Evolutionary conservation across 2,113 vertebrate genomes (phyloP), one percentile per base, ranked within the genome.

Genomic region (Oreochromis tanganicae): DNA sequence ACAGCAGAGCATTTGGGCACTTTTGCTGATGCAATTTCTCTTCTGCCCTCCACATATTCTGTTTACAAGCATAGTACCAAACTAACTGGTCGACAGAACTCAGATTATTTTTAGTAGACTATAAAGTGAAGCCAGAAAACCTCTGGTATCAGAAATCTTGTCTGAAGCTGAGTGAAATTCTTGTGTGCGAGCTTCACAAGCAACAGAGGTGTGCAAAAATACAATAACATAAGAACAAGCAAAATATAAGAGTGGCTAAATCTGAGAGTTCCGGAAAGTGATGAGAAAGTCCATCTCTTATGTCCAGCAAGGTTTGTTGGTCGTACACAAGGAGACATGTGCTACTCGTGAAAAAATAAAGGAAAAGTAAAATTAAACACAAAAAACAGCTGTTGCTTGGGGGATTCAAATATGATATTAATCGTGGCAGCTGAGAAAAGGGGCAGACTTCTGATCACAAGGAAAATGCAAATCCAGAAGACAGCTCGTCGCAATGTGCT

Each of bases 401-500:
- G 27, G 27, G 27, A 36, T 80, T 36, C 4, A 43, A 88, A 78
- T 59, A 61, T 46, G 16, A 32, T 11, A 43, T 80, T 68, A 84
- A 85, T 38, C 1, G 3, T 6, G 29, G 84, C 48, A 71, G 57
- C 80, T 81, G 24, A 84, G 80, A 87, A 71, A 89, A 68, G 79
- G 41, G 79, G 17, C 55, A 80, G 59, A 17, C 52, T 56, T 81
- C 79, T 85, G 78, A 88, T 87, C 88, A 73, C 38, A 79, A 21
- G 24, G 9, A 14, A 82, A 85, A 71, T 6, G 48, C 52, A 27
- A 89, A 91, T 94, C 83, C 48, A 56, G 83, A 87, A 75, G 92
- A 93, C 92, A 94, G 85, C 89, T 59, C 81, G 54, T 91, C 66
- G 82, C 36, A 63, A 87, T 61, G 55, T 85, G 79, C 80, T 78